phyloP scores from a whole-genome alignment of 2,888 invertebrate species.

The Acanthosepion esculentum region DNA sequence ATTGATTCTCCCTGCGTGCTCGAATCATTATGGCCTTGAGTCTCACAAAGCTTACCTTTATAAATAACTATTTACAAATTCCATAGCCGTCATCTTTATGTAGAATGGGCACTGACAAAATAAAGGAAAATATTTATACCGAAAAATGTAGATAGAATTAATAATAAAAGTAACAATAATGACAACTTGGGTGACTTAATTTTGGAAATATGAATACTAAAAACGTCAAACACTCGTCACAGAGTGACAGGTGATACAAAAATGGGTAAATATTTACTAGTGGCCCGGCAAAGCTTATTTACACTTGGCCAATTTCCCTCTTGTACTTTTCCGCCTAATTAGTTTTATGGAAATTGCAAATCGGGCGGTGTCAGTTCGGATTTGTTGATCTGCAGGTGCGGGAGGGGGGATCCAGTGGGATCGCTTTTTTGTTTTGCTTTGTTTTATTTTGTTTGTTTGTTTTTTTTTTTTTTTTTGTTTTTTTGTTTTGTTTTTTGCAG shows the following conservation, averaged over 20 bases:
- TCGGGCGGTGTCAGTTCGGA: neutral
- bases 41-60: too few species aligned
- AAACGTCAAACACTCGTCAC: neutral
- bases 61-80: too few species aligned
- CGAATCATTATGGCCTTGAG: too few species aligned
- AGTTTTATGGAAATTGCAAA: constrained; percentile 33
- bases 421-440: neutral
- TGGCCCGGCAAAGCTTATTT: neutral
- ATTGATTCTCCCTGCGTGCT: too few species aligned
- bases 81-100: too few species aligned
- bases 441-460: neutral
- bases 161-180: neutral
- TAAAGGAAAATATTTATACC: too few species aligned
- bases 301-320: neutral
- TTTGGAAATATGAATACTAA: neutral
- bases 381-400: neutral
- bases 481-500: neutral
- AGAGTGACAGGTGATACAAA: neutral
- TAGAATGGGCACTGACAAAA: too few species aligned
- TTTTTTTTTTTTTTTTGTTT: too few species aligned
- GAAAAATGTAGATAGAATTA: too few species aligned
- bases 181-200: neutral
- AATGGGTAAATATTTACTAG: neutral
- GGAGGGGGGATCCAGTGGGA: neutral
- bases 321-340: neutral